phyloP scores from a whole-genome alignment of 2,113 vertebrate genomes.

The Microcebus ravelobensis region DNA sequence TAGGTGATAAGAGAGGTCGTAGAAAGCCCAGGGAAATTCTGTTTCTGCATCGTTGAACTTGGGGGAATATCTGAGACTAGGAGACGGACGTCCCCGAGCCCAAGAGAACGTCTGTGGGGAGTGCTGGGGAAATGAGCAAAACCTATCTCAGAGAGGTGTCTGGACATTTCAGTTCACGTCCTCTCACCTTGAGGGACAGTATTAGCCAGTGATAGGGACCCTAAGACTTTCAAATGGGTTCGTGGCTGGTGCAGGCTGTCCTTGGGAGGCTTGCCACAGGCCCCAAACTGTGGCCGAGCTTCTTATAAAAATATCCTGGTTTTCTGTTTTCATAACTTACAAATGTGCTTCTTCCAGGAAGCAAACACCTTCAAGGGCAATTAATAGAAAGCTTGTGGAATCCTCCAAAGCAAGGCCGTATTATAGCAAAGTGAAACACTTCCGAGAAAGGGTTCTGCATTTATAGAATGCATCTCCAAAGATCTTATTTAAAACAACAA shows the following conservation, averaged over 20 bases:
- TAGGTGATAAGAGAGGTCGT: background rate
- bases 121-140: background rate
- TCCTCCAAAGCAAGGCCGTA: background rate
- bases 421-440: constrained; percentile 21
- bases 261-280: background rate
- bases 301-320: constrained; percentile 62
- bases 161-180: background rate
- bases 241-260: background rate
- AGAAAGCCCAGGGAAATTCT: background rate
- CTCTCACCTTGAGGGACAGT: background rate
- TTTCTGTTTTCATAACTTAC: constrained; percentile 62
- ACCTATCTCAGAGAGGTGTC: background rate
- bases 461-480: background rate
- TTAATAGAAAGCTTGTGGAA: constrained; percentile 54
- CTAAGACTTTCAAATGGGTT: background rate
- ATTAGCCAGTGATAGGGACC: background rate
- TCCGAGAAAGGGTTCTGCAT: constrained; percentile 28
- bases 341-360: constrained; percentile 54
- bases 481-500: background rate
- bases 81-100: background rate
- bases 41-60: background rate
- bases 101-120: background rate
- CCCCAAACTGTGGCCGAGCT: background rate
- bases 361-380: constrained; percentile 59
- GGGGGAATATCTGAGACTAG: background rate